Percentiles rank a stretch among this genome's conserved stretches.
Conservation (phyloP, 1,140 invertebrate species). For the Caenorhabditis briggsae region DNA sequence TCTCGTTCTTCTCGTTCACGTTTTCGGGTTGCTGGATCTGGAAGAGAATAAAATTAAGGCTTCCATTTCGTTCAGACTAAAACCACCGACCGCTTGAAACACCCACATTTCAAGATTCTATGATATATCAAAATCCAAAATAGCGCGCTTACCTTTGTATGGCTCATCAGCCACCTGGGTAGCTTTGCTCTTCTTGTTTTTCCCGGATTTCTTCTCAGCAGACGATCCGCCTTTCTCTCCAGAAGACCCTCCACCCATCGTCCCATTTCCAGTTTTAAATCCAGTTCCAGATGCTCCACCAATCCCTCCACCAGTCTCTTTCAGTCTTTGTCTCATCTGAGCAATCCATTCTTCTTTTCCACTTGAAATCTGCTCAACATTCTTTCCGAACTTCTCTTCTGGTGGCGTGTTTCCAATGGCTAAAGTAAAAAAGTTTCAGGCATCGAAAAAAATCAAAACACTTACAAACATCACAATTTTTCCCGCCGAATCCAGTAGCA, state of each 20-base stretch:
- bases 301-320: slow-evolving; percentile 47
- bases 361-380: slow-evolving; percentile 65
- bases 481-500: slow-evolving; percentile 61
- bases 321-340: slow-evolving; percentile 62
- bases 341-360: slow-evolving; percentile 69
- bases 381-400: slow-evolving; percentile 63
- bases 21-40: slow-evolving; percentile 52
- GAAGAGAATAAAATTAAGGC: too few species aligned
- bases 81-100: too few species aligned
- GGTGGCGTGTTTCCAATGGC: slow-evolving; percentile 57
- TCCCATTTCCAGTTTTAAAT: slow-evolving; percentile 28
- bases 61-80: too few species aligned
- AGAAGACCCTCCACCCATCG: slow-evolving; percentile 9
- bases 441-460: background rate
- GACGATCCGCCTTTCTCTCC: slow-evolving; percentile 21
- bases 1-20: slow-evolving; percentile 54
- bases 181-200: slow-evolving; percentile 54
- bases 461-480: slow-evolving; percentile 66
- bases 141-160: slow-evolving; percentile 18
- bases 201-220: slow-evolving; percentile 36
- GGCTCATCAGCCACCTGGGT: slow-evolving; percentile 57
- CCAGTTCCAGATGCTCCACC: slow-evolving; percentile 38
- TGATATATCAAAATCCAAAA: background rate
- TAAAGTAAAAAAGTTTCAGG: background rate
- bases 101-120: too few species aligned